A percentile compares a stretch with the other conserved stretches of the same genome.
These are phyloP conservation scores for Pardalotus punctatus DNA, from an alignment of 2,113 vertebrate genomes.

Conservation along the genomic window DNA sequence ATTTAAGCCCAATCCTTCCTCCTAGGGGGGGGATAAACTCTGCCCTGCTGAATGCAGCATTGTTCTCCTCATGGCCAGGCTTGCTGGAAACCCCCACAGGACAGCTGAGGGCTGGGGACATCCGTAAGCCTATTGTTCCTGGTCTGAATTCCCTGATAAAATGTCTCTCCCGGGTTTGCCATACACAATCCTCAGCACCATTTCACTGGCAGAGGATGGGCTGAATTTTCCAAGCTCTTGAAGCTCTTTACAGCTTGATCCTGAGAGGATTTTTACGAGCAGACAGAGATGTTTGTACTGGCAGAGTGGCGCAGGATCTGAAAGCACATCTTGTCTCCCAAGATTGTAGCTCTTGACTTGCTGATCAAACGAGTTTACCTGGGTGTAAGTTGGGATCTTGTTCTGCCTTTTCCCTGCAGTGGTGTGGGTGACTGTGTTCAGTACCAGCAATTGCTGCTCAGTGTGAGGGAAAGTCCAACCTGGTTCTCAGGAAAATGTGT, in stretches of 20 bases:
- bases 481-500: neutral
- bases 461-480: neutral
- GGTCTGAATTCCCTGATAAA: neutral
- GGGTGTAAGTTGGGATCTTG: neutral
- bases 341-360: neutral
- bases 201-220: neutral
- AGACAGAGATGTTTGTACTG: neutral
- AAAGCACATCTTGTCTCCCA: neutral
- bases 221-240: neutral
- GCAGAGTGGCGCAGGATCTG: neutral
- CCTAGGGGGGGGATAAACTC: neutral
- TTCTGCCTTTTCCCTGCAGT: neutral
- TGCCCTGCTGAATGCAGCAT: neutral
- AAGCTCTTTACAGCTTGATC: neutral
- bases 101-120: neutral
- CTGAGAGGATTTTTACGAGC: neutral
- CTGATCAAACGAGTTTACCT: neutral
- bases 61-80: neutral
- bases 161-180: neutral
- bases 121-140: neutral
- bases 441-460: neutral
- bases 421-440: neutral
- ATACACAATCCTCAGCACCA: neutral
- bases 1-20: neutral
- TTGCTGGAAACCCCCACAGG: neutral